Percentiles rank a stretch among this genome's conserved stretches.
Evolutionary conservation across 2,113 vertebrate genomes (phyloP).

Genomic region (Trogon surrucura): DNA sequence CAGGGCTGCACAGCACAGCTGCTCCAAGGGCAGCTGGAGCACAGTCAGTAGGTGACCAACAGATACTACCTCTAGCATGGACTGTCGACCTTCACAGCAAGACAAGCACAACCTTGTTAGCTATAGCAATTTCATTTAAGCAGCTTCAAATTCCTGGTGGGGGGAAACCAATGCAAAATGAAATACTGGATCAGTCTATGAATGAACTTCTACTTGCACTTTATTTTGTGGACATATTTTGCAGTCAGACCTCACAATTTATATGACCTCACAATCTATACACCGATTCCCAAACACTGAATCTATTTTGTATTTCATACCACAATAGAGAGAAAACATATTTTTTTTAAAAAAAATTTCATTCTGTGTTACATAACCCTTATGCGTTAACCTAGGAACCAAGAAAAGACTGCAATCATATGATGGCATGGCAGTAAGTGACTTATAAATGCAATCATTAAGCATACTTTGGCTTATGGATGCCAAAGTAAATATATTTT

Average conservation of each 20-base stretch:
- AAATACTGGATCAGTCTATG: neutral
- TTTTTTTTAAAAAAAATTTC: neutral
- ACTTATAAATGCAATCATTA: neutral
- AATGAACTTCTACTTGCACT: neutral
- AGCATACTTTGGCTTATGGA: neutral
- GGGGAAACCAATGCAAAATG: rapidly evolving
- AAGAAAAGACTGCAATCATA: neutral
- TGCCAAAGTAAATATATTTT: neutral
- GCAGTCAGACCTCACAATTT: neutral
- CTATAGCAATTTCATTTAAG: neutral
- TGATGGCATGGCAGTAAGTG: neutral
- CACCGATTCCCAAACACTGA: neutral
- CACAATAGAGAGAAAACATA: neutral
- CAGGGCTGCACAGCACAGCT: neutral
- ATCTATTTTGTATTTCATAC: neutral
- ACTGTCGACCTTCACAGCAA: neutral
- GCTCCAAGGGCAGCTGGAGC: neutral
- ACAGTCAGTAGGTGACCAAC: neutral
- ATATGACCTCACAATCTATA: neutral
- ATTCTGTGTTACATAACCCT: neutral
- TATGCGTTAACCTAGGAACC: neutral
- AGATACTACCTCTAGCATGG: neutral
- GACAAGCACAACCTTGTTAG: neutral
- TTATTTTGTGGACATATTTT: neutral
- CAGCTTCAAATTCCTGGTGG: neutral